Evolutionary conservation across 2,888 invertebrate genomes (phyloP).

Genomic region (Tinea trinotella): DNA sequence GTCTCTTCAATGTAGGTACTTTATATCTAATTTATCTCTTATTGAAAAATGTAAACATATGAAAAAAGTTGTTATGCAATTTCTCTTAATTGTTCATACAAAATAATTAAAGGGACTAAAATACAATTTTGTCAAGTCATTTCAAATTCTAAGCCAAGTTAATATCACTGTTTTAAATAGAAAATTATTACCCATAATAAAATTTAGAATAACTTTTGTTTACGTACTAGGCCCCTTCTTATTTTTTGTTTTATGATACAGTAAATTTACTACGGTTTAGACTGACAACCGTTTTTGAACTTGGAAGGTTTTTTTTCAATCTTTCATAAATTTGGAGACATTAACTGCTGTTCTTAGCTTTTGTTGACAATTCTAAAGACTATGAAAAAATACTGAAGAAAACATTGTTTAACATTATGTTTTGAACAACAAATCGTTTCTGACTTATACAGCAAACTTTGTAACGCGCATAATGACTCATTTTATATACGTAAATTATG

Average conservation of each 20-base stretch:
- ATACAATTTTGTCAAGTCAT: not conserved
- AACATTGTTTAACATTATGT: too few species aligned
- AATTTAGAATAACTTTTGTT: slow-evolving; percentile 46
- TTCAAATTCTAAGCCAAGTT: slow-evolving; percentile 3
- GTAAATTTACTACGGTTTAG: slow-evolving; percentile 13
- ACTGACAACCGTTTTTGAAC: slow-evolving; percentile 6
- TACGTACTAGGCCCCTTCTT: slow-evolving; percentile 24
- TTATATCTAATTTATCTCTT: too few species aligned
- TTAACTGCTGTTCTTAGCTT: not conserved
- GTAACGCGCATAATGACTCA: not conserved
- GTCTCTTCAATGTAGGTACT: too few species aligned
- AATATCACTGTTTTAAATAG: slow-evolving; percentile 26
- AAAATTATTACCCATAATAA: slow-evolving; percentile 44
- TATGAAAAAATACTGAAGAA: not conserved
- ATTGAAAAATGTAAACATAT: too few species aligned
- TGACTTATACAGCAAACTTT: not conserved
- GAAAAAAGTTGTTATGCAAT: too few species aligned
- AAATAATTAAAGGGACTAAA: not conserved
- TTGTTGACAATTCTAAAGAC: not conserved
- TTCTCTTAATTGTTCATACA: too few species aligned
- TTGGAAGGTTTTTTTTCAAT: not conserved
- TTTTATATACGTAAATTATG: slow-evolving; percentile 1
- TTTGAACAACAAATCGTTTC: not conserved
- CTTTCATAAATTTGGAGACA: not conserved
- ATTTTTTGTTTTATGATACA: slow-evolving; percentile 7